These are phyloP conservation scores for Cladopsammia gracilis DNA, from an alignment of 64 coral and sea anemone genomes.

Conservation along the genomic window DNA sequence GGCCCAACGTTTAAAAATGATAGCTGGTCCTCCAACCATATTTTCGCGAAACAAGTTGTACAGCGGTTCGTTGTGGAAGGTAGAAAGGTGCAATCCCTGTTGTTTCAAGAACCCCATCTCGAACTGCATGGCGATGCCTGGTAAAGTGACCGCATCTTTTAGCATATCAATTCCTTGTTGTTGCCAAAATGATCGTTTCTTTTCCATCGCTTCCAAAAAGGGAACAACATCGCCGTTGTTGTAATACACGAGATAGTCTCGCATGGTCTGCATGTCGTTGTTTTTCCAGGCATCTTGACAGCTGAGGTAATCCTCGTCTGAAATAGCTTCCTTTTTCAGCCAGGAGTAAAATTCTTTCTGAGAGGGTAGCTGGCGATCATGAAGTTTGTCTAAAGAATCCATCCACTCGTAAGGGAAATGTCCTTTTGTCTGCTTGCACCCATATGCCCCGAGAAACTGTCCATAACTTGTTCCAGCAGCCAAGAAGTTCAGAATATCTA, in stretches of 20 bases:
- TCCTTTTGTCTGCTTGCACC: background rate
- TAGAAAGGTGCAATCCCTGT: background rate
- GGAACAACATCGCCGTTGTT: constrained; percentile 8
- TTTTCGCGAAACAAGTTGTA: background rate
- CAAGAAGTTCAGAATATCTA: background rate
- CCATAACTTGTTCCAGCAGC: background rate
- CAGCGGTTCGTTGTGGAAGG: background rate
- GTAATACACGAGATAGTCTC: constrained; percentile 23
- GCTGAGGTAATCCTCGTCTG: no score
- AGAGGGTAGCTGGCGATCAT: background rate
- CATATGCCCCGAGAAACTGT: background rate
- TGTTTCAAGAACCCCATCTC: background rate
- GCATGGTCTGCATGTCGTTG: constrained; percentile 5
- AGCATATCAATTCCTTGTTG: constrained; percentile 16
- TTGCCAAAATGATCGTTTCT: constrained; percentile 32
- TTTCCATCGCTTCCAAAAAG: constrained; percentile 29
- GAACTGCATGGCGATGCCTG: constrained; percentile 9
- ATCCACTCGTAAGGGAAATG: background rate
- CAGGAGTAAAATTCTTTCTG: no score
- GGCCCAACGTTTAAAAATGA: background rate
- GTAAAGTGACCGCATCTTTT: constrained; percentile 9
- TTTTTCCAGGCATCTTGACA: background rate
- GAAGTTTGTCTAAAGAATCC: background rate
- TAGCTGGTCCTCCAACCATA: background rate
- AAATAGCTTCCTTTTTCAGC: no score